Evolutionary conservation across 1,140 invertebrate genomes (phyloP).

Genomic region (Venturia canescens): DNA sequence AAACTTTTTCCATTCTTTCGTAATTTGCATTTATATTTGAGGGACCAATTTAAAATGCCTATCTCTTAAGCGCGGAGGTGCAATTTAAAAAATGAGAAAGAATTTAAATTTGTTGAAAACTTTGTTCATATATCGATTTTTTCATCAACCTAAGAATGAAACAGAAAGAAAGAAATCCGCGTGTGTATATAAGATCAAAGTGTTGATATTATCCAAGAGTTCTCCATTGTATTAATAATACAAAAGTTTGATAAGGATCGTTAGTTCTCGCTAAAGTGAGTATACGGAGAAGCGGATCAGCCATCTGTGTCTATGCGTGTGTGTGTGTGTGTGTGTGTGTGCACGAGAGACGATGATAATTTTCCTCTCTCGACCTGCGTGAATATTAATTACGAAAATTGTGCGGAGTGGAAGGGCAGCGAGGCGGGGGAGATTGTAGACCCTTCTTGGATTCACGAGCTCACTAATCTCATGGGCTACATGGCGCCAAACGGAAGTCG

Average conservation of each 20-base stretch:
- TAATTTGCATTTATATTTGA: neutral
- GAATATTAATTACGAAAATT: slow-evolving; percentile 56
- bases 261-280: neutral
- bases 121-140: slow-evolving; percentile 23
- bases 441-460: slow-evolving; percentile 16
- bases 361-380: slow-evolving; percentile 40
- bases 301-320: no score
- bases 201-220: slow-evolving; percentile 8
- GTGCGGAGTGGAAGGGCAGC: neutral
- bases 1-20: neutral
- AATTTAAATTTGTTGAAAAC: neutral
- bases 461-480: slow-evolving; percentile 47
- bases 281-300: slow-evolving; percentile 1
- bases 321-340: slow-evolving; percentile 7
- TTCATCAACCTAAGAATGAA: neutral
- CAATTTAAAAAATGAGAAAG: neutral
- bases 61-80: no score
- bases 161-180: neutral
- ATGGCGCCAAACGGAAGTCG: slow-evolving; percentile 52
- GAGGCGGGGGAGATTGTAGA: neutral
- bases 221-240: slow-evolving; percentile 1
- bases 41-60: neutral
- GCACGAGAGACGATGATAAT: slow-evolving; percentile 34
- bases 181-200: slow-evolving; percentile 2
- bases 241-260: slow-evolving; percentile 37